These are phyloP conservation scores for Temnothorax rugatulus DNA, from an alignment of 2,888 invertebrate genomes.

Conservation along the genomic window DNA sequence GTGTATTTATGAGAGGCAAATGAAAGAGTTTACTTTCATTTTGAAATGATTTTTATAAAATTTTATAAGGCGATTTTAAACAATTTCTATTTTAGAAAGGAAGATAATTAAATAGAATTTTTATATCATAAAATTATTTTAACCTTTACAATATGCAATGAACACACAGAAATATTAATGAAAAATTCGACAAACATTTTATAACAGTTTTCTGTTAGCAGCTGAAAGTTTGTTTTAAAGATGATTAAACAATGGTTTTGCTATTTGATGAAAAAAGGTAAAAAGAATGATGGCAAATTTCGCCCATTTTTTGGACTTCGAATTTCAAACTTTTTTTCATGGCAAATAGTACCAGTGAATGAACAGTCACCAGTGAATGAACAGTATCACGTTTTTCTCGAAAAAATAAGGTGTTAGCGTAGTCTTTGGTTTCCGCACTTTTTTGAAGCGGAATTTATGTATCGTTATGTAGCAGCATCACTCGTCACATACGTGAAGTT, in stretches of 20 bases:
- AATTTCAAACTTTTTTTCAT: too few relatives aligned
- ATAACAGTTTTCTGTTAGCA: conserved; percentile 1
- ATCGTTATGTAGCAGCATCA: too few relatives aligned
- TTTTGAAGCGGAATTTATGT: too few relatives aligned
- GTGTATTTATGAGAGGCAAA: background rate
- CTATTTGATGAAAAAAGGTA: background rate
- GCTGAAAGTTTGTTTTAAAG: background rate
- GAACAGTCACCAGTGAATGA: too few relatives aligned
- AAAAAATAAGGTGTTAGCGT: too few relatives aligned
- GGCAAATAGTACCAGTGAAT: too few relatives aligned
- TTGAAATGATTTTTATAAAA: background rate
- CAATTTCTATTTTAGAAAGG: background rate
- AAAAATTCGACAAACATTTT: background rate
- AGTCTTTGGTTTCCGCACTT: too few relatives aligned
- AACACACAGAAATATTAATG: background rate
- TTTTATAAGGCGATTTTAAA: conserved; percentile 2
- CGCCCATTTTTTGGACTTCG: too few relatives aligned
- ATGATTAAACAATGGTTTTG: background rate
- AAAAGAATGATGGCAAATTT: too few relatives aligned
- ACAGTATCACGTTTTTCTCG: too few relatives aligned
- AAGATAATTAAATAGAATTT: background rate
- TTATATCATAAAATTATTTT: background rate
- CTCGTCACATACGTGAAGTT: too few relatives aligned
- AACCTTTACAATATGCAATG: background rate
- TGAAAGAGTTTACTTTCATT: background rate